phyloP scores from a whole-genome alignment of 2,113 vertebrate genomes.

The Gallinago undulata region DNA sequence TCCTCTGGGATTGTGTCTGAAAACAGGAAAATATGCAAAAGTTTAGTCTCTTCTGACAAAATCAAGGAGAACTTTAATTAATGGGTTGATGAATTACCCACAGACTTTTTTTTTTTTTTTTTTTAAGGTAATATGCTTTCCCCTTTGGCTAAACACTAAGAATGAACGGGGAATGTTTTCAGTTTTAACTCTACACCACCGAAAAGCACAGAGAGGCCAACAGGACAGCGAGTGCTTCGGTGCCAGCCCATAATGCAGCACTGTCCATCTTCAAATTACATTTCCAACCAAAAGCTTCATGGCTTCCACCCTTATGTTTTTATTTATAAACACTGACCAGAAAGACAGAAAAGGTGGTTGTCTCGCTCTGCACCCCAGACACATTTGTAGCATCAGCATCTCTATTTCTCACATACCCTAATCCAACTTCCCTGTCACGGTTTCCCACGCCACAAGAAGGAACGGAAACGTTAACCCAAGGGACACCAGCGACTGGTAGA shows the following conservation, averaged over 20 bases:
- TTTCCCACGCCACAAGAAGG: not conserved
- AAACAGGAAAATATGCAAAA: not conserved
- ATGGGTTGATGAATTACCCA: not conserved
- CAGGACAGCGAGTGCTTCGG: not conserved
- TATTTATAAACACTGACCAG: not conserved
- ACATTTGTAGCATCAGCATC: rapidly evolving
- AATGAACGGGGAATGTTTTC: not conserved
- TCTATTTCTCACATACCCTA: not conserved
- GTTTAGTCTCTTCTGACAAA: not conserved
- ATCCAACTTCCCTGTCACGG: not conserved
- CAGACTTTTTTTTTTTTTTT: not conserved
- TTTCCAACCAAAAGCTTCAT: not conserved
- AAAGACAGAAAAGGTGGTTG: not conserved
- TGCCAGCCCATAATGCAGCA: not conserved
- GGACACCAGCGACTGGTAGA: not conserved
- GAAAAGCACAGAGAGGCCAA: not conserved
- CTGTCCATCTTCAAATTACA: not conserved
- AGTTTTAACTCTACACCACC: not conserved
- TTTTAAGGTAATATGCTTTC: not conserved
- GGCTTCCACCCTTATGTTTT: not conserved
- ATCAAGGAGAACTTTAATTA: not conserved
- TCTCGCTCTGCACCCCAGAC: not conserved
- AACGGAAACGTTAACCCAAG: not conserved
- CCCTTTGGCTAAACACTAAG: not conserved
- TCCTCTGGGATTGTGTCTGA: slow-evolving; percentile 94